A percentile compares a stretch with the other conserved stretches of the same genome.
phyloP scores from a whole-genome alignment of 2,113 vertebrate genomes.

The Indicator indicator region DNA sequence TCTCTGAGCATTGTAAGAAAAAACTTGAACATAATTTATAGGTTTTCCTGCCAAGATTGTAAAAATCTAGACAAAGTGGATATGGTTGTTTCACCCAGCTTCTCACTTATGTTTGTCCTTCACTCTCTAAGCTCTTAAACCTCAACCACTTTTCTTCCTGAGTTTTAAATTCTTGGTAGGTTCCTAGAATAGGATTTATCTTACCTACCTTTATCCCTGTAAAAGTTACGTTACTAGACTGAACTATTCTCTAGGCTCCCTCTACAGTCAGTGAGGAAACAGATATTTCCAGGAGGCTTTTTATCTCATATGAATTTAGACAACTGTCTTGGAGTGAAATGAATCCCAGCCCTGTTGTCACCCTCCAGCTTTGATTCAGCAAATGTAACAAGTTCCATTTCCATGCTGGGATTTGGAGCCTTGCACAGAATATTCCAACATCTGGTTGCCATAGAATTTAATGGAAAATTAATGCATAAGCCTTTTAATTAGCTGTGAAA shows the following conservation, averaged over 20 bases:
- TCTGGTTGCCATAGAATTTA: conserved; percentile 27
- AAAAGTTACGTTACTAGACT: background rate
- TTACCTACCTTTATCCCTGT: conserved; percentile 8
- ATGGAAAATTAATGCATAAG: background rate
- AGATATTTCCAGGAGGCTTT: conserved; percentile 49
- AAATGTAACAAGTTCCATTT: conserved; percentile 19
- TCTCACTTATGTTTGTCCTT: conserved; percentile 39
- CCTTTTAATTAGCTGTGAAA: conserved; percentile 40
- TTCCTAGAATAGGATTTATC: background rate
- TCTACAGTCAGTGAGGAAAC: conserved; percentile 54
- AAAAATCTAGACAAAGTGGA: conserved; percentile 52
- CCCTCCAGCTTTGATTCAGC: conserved; percentile 50
- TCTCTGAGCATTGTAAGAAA: background rate
- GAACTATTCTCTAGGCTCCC: conserved; percentile 47
- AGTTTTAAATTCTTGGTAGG: conserved; percentile 3
- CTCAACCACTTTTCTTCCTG: conserved; percentile 6
- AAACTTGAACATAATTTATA: conserved; percentile 56
- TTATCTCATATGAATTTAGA: conserved; percentile 59
- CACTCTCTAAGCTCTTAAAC: conserved; percentile 19
- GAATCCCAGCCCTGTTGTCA: conserved; percentile 51
- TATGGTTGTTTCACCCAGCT: conserved; percentile 28
- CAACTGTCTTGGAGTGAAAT: conserved; percentile 61
- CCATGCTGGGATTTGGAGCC: conserved; percentile 44
- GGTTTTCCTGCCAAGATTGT: conserved; percentile 55
- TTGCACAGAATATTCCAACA: conserved; percentile 1